Conservation (phyloP, 2,113 vertebrate genomes). For the Ciconia stormi region DNA sequence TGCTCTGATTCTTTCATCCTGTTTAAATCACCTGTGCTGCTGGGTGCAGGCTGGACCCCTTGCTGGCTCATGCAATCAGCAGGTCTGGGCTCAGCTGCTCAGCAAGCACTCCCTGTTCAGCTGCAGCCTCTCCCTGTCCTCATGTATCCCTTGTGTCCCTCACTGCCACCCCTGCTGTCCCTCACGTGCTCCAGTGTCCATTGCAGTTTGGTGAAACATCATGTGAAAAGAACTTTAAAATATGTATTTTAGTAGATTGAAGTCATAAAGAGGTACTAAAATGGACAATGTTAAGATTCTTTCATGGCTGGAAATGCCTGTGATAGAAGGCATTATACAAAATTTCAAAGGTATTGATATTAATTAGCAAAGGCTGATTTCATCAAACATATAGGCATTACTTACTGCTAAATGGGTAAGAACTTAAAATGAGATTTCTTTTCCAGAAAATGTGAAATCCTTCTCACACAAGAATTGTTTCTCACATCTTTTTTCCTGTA, state of each 20-base stretch:
- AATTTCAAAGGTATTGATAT: neutral
- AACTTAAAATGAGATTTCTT: neutral
- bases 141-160: neutral
- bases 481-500: neutral
- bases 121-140: neutral
- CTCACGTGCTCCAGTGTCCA: neutral
- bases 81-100: neutral
- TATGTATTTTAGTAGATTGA: neutral
- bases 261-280: neutral
- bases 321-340: neutral
- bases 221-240: neutral
- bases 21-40: neutral
- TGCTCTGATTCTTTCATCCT: neutral
- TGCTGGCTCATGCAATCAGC: neutral
- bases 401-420: neutral
- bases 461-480: neutral
- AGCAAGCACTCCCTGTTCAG: accelerated
- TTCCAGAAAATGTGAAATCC: neutral
- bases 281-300: neutral
- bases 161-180: neutral
- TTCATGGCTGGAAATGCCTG: neutral
- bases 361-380: neutral
- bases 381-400: neutral
- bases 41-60: neutral
- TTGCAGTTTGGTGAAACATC: neutral